Evolutionary conservation across 2,888 invertebrate genomes (phyloP), one percentile per base, ranked within the genome.

Genomic region (Cheilosia soror): DNA sequence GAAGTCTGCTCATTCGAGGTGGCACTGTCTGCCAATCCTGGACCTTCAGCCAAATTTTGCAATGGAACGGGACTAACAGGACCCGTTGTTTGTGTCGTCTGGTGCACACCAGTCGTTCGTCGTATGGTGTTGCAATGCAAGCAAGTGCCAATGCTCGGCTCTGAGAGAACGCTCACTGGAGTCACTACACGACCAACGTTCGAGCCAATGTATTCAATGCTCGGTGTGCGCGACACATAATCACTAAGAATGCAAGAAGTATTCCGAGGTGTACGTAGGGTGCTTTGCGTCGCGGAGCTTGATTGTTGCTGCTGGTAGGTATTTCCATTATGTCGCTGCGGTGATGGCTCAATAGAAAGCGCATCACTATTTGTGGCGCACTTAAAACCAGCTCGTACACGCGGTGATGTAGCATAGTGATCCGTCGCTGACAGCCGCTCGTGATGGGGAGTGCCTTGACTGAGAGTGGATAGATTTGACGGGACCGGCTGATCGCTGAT

Each of bases 21-120:
- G 63, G 76, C 81, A 11, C 77, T 65, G 2, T 87, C 85, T 4
- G 51, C 51, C 9, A 60, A 68, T 25, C 66, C 77, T 7, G 75
- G 69, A 25, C 55, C 58, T 29, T 85, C 76, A 2, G 88, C 71
- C 29, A 89, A 68, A n/a, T 88, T 89, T 37, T 89, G 89, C 69
- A 90, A 88, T 11, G 92, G 92, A 4, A 92, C 89, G 2, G 92
- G 92, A 42, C 92, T 92, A 4, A 92, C 91, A 0, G 92, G 92
- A 0, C 92, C 92, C n/a, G 92, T 92, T 13, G 92, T 92, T 79
- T 92, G 92, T 0, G 92, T 92, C 3, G 92, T 92, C 75, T 92
- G 92, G 86, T 92, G 92, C 0, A 92, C 92, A 2, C 92, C 92
- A 2, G 92, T 92, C 4, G 92, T 92, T 0, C 92, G 89, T 0